These are phyloP conservation scores for Sinocyclocheilus anshuiensis DNA, from an alignment of 2,113 vertebrate genomes.

Conservation along the genomic window DNA sequence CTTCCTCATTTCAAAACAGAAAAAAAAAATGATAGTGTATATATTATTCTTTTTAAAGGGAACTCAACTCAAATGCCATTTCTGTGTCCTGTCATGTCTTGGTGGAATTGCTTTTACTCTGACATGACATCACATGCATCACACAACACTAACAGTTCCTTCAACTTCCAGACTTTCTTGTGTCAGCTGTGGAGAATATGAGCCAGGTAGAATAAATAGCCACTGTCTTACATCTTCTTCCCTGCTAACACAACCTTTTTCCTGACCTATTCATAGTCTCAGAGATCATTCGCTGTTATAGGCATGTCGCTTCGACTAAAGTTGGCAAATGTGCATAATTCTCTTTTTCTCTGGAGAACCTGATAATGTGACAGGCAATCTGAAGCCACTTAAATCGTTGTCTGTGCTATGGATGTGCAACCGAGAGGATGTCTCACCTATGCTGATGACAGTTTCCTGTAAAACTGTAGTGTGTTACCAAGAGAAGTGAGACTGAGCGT, in stretches of 20 bases:
- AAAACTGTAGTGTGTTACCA: slow-evolving; percentile 13
- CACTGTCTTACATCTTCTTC: neutral
- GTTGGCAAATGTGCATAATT: slow-evolving; percentile 49
- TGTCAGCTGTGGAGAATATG: neutral
- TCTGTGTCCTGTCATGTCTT: neutral
- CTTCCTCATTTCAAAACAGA: neutral
- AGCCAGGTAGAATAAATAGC: neutral
- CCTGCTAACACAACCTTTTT: neutral
- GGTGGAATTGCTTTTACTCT: neutral
- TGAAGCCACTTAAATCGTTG: slow-evolving; percentile 34
- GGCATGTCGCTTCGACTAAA: neutral
- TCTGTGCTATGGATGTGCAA: slow-evolving; percentile 18
- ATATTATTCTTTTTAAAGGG: neutral
- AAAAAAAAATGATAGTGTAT: neutral
- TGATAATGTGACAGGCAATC: slow-evolving; percentile 46
- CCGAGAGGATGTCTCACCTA: slow-evolving; percentile 35
- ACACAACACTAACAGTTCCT: neutral
- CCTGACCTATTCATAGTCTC: neutral
- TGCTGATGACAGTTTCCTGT: slow-evolving; percentile 19
- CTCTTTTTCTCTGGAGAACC: slow-evolving; percentile 5
- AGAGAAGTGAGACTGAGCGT: slow-evolving; percentile 28
- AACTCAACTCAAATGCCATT: neutral
- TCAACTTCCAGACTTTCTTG: neutral
- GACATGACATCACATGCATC: slow-evolving; percentile 2
- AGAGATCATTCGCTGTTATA: slow-evolving; percentile 2